phyloP scores from a whole-genome alignment of 1,140 invertebrate species.

The Philaenus spumarius region DNA sequence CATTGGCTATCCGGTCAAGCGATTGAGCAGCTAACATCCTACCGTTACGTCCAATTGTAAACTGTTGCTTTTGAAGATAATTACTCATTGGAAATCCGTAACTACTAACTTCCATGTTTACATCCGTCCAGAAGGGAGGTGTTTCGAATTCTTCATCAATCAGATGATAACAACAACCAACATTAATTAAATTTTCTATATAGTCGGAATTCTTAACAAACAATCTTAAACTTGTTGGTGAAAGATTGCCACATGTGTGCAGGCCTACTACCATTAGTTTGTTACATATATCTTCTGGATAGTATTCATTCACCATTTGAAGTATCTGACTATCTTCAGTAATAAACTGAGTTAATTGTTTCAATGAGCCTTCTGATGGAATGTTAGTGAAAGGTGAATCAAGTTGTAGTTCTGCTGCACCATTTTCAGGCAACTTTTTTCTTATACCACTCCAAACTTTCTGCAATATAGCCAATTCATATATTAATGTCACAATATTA shows the following conservation, averaged over 20 bases:
- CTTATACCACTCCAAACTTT: conserved; percentile 24
- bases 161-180: conserved; percentile 88
- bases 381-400: too few relatives aligned
- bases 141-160: conserved; percentile 55
- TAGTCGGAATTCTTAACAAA: conserved; percentile 51
- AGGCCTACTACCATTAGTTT: conserved; percentile 49
- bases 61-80: conserved; percentile 47
- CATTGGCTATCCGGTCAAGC: conserved; percentile 52
- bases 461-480: conserved; percentile 15
- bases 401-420: too few relatives aligned
- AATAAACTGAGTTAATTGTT: conserved; percentile 21
- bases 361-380: too few relatives aligned
- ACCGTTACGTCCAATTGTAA: conserved; percentile 63
- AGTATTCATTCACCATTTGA: conserved; percentile 43
- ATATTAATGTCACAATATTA: too few relatives aligned
- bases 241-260: conserved; percentile 85
- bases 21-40: conserved; percentile 78
- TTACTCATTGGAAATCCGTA: conserved; percentile 61
- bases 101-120: conserved; percentile 21
- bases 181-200: conserved; percentile 61
- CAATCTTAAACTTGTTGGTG: conserved; percentile 62
- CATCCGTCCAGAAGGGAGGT: conserved; percentile 23
- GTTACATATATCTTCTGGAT: conserved; percentile 27
- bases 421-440: not conserved
- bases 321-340: conserved; percentile 42